These are phyloP conservation scores for Sus scrofa DNA, from an alignment of 2,113 vertebrate genomes.

Conservation along the genomic window DNA sequence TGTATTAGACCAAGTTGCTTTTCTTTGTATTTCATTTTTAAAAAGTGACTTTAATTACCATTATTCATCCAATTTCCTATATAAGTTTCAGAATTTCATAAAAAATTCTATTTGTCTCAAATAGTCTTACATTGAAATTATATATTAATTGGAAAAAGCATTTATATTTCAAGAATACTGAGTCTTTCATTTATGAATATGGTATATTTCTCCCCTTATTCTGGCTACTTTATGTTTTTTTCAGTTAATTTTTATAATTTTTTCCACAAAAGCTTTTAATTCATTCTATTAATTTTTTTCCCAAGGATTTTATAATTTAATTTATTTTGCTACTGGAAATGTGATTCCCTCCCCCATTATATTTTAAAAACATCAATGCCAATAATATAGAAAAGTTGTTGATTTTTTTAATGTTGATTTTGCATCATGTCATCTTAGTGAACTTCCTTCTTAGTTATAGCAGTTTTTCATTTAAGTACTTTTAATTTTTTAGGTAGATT, in stretches of 20 bases:
- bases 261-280: not conserved
- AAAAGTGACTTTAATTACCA: not conserved
- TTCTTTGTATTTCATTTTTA: not conserved
- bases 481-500: slow-evolving; percentile 37
- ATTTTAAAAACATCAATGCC: not conserved
- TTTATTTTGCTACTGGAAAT: not conserved
- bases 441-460: not conserved
- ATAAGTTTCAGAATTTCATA: not conserved
- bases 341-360: not conserved
- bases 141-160: not conserved
- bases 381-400: not conserved
- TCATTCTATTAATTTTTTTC: not conserved
- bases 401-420: not conserved
- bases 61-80: not conserved
- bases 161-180: not conserved
- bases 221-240: not conserved
- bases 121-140: not conserved
- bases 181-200: not conserved
- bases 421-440: not conserved
- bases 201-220: slow-evolving; percentile 1
- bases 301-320: not conserved
- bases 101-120: slow-evolving; percentile 13
- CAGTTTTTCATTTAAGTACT: slow-evolving; percentile 1
- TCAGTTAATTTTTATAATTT: not conserved
- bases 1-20: not conserved